phyloP scores from a whole-genome alignment of 2,888 invertebrate genomes.

The Spialia ferax region DNA sequence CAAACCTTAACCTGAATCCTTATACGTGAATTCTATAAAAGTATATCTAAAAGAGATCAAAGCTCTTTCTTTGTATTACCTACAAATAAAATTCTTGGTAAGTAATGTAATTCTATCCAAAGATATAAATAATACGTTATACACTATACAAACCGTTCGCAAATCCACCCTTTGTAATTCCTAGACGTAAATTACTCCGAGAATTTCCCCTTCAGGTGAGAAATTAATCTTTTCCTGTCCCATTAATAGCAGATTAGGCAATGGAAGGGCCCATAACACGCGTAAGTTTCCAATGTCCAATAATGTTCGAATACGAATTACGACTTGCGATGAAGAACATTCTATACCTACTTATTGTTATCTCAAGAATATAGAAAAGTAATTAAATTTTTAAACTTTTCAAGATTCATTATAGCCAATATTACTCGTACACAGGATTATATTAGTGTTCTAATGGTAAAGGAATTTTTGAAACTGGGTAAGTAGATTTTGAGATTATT shows the following conservation, averaged over 20 bases:
- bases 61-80: not conserved
- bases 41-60: not conserved
- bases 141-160: not conserved
- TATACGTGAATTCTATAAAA: not conserved
- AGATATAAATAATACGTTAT: no score
- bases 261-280: conserved; percentile 53
- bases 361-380: not conserved
- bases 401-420: no score
- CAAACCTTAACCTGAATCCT: no score
- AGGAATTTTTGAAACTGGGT: no score
- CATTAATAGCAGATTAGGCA: conserved; percentile 65
- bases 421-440: no score
- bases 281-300: conserved; percentile 49
- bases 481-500: no score
- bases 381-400: no score
- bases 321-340: not conserved
- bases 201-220: conserved; percentile 42
- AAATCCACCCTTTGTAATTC: conserved; percentile 26
- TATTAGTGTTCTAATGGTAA: no score
- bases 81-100: not conserved
- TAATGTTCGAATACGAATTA: not conserved
- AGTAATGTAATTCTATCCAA: conserved; percentile 15
- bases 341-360: not conserved
- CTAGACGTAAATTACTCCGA: conserved; percentile 19
- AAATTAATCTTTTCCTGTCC: conserved; percentile 42